Conservation (phyloP, 2,888 invertebrate genomes). For the Abscondita cerata region DNA sequence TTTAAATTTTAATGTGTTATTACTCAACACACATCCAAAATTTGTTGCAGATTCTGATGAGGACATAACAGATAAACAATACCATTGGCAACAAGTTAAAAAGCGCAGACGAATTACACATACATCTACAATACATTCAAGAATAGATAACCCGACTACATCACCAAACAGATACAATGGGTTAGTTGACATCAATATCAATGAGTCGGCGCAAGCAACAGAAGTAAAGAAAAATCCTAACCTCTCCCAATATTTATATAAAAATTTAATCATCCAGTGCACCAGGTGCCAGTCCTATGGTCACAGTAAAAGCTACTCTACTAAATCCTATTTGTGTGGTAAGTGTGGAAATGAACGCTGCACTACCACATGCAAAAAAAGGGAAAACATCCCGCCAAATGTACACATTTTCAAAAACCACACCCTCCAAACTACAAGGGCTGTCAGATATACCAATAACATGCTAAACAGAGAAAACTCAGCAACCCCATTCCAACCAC, state of each 20-base stretch:
- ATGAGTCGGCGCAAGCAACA: background rate
- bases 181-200: background rate
- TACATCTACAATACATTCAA: background rate
- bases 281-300: conserved; percentile 12
- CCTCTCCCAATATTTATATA: background rate
- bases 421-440: conserved; percentile 11
- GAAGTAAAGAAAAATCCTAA: background rate
- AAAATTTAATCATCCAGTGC: conserved; percentile 16
- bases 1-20: too few relatives aligned
- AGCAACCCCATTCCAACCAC: conserved; percentile 2
- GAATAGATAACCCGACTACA: background rate
- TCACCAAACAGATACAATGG: too few relatives aligned
- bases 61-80: background rate
- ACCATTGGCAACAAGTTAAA: background rate
- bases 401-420: conserved; percentile 7
- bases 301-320: background rate
- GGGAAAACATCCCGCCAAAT: background rate
- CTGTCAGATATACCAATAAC: conserved; percentile 10
- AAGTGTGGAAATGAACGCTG: conserved; percentile 2
- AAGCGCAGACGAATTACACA: background rate
- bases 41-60: too few relatives aligned
- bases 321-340: conserved; percentile 8
- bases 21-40: too few relatives aligned
- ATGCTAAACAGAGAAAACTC: conserved; percentile 11
- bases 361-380: conserved; percentile 11